These are phyloP conservation scores for Diploscapter pachys DNA, from an alignment of 1,140 invertebrate genomes.

Conservation along the genomic window DNA sequence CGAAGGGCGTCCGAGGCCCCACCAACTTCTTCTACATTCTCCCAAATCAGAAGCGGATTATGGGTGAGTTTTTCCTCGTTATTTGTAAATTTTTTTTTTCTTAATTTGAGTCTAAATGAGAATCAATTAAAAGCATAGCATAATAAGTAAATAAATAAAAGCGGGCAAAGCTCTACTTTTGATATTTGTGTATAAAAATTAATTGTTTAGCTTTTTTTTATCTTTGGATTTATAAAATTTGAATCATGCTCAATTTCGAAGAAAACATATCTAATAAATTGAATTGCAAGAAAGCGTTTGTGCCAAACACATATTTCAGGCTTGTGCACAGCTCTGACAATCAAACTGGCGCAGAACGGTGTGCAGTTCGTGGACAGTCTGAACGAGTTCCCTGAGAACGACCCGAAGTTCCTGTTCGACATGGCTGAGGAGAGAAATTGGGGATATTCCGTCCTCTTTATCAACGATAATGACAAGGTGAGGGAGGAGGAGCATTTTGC, in stretches of 20 bases:
- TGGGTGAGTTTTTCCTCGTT: slow-evolving; percentile 63
- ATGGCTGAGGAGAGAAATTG: slow-evolving; percentile 79
- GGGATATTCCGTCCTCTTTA: slow-evolving; percentile 89
- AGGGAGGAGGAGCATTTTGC: background rate
- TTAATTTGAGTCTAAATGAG: too few species aligned
- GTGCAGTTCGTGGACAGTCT: slow-evolving; percentile 80
- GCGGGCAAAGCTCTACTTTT: too few species aligned
- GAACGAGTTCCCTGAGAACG: slow-evolving; percentile 72
- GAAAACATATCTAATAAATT: too few species aligned
- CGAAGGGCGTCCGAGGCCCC: slow-evolving; percentile 82
- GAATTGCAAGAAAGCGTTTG: too few species aligned
- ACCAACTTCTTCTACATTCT: slow-evolving; percentile 88
- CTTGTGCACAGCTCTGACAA: slow-evolving; percentile 75
- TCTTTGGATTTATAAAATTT: too few species aligned
- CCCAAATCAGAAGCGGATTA: slow-evolving; percentile 71
- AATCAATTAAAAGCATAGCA: too few species aligned
- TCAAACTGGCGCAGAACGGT: slow-evolving; percentile 89
- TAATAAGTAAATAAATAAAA: too few species aligned
- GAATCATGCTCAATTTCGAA: too few species aligned
- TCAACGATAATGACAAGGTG: slow-evolving; percentile 73
- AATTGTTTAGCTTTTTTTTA: background rate
- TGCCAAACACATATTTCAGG: background rate
- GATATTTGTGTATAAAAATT: background rate
- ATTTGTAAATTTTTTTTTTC: background rate
- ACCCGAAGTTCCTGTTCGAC: slow-evolving; percentile 74